Evolutionary conservation across 2,113 vertebrate genomes (phyloP), one percentile per base, ranked within the genome.

Genomic region (Ibidorhyncha struthersii): DNA sequence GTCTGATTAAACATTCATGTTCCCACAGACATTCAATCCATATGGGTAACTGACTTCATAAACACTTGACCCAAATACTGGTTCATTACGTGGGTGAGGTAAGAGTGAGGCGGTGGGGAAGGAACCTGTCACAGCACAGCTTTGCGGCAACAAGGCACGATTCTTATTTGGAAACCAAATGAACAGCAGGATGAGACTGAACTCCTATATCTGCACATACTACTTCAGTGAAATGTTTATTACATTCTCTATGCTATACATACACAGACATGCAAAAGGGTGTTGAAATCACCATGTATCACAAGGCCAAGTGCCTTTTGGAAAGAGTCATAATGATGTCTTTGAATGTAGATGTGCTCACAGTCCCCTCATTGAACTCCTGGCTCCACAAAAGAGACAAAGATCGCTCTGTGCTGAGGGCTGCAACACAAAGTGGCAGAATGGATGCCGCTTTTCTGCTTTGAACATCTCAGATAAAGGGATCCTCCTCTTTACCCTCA

Each of bases 1-100:
- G 70, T 89, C 86, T 84, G 49, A 89, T 86, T 91, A 94, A 95
- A 95, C 90, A 86, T 93, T 86, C 77, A 49, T 82, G 40, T 53
- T 94, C 61, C 65, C 40, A 69, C 40, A 72, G 77, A 76, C 81
- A 76, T 14, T 59, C 81, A 62, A 53, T 82, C 86, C 89, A 81
- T 82, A 95, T 49, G 90, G 76, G 95, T 72, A 69, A 59, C 41
- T 40, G 77, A 78, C 43, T 93, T 66, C 86, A 63, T 9, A 45
- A 81, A 29, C 72, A 49, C 86, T 89, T 92, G 77, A 92, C 82
- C 80, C 72, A 89, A 79, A 92, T 72, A 69, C 77, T 56, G 14
- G 30, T 76, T 65, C 27, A 1, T 43, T 89, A 61, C 0, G 1
- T 53, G 79, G 63, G 80, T 56, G 73, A 89, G 74, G 61, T 19